Base-by-base conservation (phyloP, 2,888 invertebrate genomes). In the Ommatoiulus sabulosus region DNA sequence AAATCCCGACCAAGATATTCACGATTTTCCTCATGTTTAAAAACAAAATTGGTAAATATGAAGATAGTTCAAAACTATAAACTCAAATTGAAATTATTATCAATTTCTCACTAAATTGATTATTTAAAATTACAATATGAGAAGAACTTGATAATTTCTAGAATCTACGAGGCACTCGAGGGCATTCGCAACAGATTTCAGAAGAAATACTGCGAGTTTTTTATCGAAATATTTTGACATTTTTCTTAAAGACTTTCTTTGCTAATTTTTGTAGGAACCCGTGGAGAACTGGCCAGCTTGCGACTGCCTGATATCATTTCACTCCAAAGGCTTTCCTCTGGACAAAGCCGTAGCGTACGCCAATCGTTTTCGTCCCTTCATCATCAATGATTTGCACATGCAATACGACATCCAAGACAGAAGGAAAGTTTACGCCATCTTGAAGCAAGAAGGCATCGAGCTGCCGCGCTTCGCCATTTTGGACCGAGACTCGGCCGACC, bases 261-360 rank as follows among this genome's bases (percentile, higher is more conserved):
- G n/a, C 24, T 7, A 20, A 24, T 24, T 7, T n/a, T 80, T 80
- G 80, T 93, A 97, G 96, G 96, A 97, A 93, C 96, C 98, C 0
- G 97, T 99, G 35, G 99, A 99, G 92, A 96, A 98, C 92, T 99
- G 99, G 99, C 99, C 99, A 1, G 94, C 96, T 88, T 98, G 98
- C 92, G 99, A 99, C 93, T 99, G 99, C 92, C 94, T 99, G 87
- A 97, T 99, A 91, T 98, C 99, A 89, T 99, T 99, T 93, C 98
- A 99, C 93, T 99, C 99, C 5, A 97, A 98, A 93, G 99, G 99
- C 63, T 99, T 99, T 93, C 99, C 99, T 0, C 94, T 99, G 90
- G 98, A 98, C 92, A 99, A 99, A 94, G 99, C 99, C 46, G 98
- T 99, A 91, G 96, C 96, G 91, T 99, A 99, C 93, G 97, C 98